Evolutionary conservation across 2,888 invertebrate genomes (phyloP).

Genomic region (Apotomis turbidana): DNA sequence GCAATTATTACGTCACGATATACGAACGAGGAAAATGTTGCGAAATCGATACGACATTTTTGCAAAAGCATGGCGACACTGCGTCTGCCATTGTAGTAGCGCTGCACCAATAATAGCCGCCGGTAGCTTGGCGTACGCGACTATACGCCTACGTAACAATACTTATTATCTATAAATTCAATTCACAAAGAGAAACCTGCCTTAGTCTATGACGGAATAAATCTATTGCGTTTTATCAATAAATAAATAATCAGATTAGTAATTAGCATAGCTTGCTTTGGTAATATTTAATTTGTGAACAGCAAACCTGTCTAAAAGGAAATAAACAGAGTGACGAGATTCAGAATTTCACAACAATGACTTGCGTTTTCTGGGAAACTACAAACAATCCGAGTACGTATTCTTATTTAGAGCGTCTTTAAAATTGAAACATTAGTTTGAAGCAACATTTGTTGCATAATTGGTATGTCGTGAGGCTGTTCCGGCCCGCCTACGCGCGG

Average conservation of each 20-base stretch:
- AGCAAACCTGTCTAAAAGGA: too few species aligned
- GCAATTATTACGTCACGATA: not conserved
- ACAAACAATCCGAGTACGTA: too few species aligned
- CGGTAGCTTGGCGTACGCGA: conserved; percentile 56
- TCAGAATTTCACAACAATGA: too few species aligned
- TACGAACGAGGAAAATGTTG: conserved; percentile 50
- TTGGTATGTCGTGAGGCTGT: conserved; percentile 4
- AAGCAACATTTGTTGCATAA: conserved; percentile 7
- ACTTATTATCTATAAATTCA: conserved; percentile 9
- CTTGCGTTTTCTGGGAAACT: too few species aligned
- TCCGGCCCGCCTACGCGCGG: conserved; percentile 11
- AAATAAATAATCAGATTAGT: too few species aligned
- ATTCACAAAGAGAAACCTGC: conserved; percentile 1
- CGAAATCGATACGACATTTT: conserved; percentile 68
- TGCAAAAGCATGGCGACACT: conserved; percentile 71
- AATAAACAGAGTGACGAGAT: too few species aligned
- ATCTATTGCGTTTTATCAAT: not conserved
- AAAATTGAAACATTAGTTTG: not conserved
- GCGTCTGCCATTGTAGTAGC: conserved; percentile 70
- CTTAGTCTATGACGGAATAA: not conserved
- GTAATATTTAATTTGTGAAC: too few species aligned
- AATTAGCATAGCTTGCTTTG: too few species aligned
- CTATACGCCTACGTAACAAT: conserved; percentile 5
- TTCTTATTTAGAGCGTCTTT: too few species aligned
- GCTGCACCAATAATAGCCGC: conserved; percentile 68